Conservation (phyloP, 2,888 invertebrate species). For the Tenodera sinensis region DNA sequence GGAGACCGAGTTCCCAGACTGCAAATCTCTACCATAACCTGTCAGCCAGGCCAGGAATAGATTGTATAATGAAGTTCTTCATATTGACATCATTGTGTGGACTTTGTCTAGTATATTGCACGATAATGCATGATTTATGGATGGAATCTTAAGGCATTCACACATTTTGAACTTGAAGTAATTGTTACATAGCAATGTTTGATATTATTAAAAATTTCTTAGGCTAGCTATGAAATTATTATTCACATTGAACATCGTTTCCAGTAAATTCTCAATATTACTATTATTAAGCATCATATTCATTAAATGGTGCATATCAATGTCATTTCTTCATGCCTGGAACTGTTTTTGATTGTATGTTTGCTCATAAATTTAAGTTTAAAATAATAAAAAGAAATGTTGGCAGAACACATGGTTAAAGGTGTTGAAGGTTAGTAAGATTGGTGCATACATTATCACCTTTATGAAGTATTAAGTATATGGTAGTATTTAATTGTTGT, state of each 20-base stretch:
- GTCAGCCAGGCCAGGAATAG: too few species aligned
- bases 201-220: too few species aligned
- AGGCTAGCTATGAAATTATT: too few species aligned
- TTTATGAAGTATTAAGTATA: neutral
- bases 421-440: neutral
- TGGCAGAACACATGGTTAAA: conserved; percentile 7
- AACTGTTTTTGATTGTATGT: neutral
- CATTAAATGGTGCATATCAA: neutral
- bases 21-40: too few species aligned
- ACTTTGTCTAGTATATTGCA: neutral
- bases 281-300: neutral
- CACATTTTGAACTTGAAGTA: neutral
- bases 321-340: neutral
- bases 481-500: neutral
- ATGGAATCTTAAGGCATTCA: neutral
- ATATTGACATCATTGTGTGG: too few species aligned
- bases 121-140: neutral
- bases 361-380: neutral
- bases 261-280: too few species aligned
- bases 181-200: too few species aligned
- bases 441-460: neutral
- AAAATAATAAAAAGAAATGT: neutral
- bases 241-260: too few species aligned
- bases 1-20: too few species aligned
- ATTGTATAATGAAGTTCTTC: too few species aligned